phyloP scores from a whole-genome alignment of 53 echinoderm and acorn worm species.

The Arbacia lixula region DNA sequence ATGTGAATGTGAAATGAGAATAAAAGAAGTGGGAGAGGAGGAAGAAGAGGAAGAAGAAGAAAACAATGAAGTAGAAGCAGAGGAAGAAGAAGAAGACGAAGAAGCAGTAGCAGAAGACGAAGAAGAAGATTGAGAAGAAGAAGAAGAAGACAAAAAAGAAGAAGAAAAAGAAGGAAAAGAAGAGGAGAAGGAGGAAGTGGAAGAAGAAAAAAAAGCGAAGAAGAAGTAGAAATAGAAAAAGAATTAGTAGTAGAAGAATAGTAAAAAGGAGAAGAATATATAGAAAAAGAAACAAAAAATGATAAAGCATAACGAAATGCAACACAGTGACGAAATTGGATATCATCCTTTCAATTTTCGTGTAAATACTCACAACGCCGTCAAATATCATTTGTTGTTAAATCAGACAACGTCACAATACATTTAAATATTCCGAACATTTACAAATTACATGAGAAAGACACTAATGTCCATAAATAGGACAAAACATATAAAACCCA shows the following conservation, averaged over 20 bases:
- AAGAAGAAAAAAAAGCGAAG: background rate
- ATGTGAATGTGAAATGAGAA: background rate
- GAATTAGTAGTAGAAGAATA: background rate
- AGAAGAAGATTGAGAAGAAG: background rate
- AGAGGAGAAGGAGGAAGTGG: background rate
- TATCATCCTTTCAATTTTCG: background rate
- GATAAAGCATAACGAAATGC: background rate
- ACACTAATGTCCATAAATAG: background rate
- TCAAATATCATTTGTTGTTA: too few relatives aligned
- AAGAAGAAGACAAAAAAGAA: background rate
- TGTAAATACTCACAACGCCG: too few relatives aligned
- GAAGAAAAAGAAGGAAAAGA: background rate
- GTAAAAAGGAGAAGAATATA: background rate
- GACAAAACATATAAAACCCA: too few relatives aligned
- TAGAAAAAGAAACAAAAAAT: background rate
- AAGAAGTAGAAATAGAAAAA: background rate
- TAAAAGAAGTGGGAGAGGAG: background rate
- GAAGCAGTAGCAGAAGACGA: background rate
- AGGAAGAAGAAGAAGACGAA: background rate
- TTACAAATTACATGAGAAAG: background rate
- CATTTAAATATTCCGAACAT: background rate
- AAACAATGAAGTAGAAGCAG: background rate
- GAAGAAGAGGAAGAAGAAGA: background rate
- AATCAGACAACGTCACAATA: background rate
- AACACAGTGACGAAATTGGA: background rate